These are phyloP conservation scores for Anguilla obscura DNA, from an alignment of 2,797 vertebrate genomes.

Conservation along the genomic window DNA sequence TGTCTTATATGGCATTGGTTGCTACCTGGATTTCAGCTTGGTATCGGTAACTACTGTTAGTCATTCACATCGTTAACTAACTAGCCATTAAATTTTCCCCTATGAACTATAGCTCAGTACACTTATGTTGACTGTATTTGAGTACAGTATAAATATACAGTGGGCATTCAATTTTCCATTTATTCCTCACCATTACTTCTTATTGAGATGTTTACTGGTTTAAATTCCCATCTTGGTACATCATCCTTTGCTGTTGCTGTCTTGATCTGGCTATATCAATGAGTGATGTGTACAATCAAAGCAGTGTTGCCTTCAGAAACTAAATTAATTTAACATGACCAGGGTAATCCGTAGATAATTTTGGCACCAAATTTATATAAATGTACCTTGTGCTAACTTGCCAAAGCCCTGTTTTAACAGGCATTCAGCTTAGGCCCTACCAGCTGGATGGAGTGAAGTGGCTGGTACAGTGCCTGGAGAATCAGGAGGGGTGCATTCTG, in stretches of 20 bases:
- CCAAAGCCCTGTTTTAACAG: conserved; percentile 55
- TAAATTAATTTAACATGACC: neutral
- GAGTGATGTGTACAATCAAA: neutral
- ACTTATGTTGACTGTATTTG: neutral
- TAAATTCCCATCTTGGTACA: neutral
- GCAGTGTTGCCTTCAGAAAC: too few species aligned
- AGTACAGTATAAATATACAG: neutral
- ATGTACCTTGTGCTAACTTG: neutral
- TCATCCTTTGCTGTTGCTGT: neutral
- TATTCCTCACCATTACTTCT: neutral
- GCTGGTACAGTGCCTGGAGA: conserved; percentile 72
- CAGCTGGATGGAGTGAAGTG: conserved; percentile 87
- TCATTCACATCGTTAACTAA: neutral
- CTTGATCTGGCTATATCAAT: neutral
- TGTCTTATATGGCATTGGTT: neutral
- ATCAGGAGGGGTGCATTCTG: conserved; percentile 85
- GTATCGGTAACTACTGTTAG: neutral
- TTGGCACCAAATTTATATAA: neutral
- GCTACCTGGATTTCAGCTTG: neutral
- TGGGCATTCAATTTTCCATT: neutral
- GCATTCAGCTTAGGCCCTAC: conserved; percentile 77
- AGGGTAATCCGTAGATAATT: neutral
- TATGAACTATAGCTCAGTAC: neutral
- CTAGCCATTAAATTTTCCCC: neutral
- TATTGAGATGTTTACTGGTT: neutral